Conservation (phyloP, 2,888 invertebrate genomes). For the Tachina fera region DNA sequence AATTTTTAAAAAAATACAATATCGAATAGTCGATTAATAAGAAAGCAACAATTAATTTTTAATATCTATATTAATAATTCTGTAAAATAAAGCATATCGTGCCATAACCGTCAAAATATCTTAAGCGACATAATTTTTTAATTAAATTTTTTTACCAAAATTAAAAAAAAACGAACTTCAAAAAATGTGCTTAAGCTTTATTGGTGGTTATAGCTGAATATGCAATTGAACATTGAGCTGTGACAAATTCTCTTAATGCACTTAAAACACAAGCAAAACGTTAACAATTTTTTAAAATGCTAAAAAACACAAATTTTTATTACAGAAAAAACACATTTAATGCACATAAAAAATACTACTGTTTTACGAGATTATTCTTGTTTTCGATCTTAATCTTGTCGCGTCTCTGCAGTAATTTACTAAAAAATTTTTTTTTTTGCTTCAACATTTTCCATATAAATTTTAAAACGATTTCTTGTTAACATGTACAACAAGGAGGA, state of each 20-base stretch:
- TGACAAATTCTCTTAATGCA: constrained; percentile 16
- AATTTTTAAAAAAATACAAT: too few relatives aligned
- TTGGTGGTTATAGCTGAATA: too few relatives aligned
- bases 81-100: too few relatives aligned
- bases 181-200: too few relatives aligned
- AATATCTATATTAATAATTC: too few relatives aligned
- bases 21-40: too few relatives aligned
- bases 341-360: constrained; percentile 1
- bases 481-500: constrained; percentile 45
- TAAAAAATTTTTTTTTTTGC: constrained; percentile 40
- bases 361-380: constrained; percentile 52
- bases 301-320: constrained; percentile 33
- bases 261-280: constrained; percentile 21
- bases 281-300: constrained; percentile 51
- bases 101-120: neutral
- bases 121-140: too few relatives aligned
- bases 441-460: neutral
- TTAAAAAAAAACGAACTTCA: too few relatives aligned
- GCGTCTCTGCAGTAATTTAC: constrained; percentile 67
- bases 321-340: constrained; percentile 23
- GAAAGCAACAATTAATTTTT: too few relatives aligned
- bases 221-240: neutral
- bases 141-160: too few relatives aligned
- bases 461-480: constrained; percentile 46
- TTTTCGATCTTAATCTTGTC: constrained; percentile 68